Conservation (phyloP, 2,113 vertebrate genomes). For the Felis chaus region DNA sequence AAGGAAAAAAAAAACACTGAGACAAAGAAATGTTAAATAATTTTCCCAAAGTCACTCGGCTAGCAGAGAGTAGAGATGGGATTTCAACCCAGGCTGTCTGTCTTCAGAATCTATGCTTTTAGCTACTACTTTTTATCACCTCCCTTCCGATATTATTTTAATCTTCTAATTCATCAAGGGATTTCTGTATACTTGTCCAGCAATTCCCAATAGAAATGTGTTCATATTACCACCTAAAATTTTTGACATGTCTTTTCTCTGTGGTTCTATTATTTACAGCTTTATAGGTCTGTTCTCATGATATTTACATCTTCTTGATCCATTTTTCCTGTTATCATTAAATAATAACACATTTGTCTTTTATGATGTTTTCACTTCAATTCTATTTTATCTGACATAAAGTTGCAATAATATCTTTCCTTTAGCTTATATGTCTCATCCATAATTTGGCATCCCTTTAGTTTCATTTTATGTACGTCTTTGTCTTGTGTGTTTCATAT, state of each 20-base stretch:
- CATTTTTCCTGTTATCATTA: neutral
- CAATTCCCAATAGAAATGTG: neutral
- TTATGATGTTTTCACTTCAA: neutral
- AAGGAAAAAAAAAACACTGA: neutral
- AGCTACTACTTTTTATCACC: neutral
- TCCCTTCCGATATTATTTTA: neutral
- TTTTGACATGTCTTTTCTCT: neutral
- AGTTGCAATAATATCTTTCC: neutral
- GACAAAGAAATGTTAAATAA: neutral
- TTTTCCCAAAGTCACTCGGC: neutral
- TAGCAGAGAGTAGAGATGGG: neutral
- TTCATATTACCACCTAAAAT: neutral
- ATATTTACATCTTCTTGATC: neutral
- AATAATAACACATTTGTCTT: neutral
- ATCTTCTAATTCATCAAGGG: neutral
- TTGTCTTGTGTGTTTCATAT: neutral
- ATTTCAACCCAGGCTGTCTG: neutral
- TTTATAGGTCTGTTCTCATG: neutral
- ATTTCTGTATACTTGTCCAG: neutral
- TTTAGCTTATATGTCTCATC: neutral
- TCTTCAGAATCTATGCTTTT: neutral
- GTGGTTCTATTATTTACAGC: neutral
- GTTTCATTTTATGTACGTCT: neutral
- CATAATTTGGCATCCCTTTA: neutral
- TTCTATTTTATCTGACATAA: neutral